phyloP scores from a whole-genome alignment of 2,113 vertebrate genomes.

The Brachypodius melanocephalos region DNA sequence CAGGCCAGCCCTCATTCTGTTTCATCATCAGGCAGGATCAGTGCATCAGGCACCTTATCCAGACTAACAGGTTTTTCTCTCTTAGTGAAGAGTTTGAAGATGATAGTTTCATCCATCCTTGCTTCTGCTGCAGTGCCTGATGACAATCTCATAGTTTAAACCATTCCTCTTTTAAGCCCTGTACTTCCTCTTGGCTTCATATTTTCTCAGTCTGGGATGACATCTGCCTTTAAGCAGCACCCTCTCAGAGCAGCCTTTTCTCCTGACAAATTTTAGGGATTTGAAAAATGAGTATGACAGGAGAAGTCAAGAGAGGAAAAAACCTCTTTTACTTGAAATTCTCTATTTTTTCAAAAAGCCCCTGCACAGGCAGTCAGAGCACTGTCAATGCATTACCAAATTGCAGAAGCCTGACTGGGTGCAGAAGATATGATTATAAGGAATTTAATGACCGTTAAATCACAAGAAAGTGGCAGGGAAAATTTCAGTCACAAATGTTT shows the following conservation, averaged over 20 bases:
- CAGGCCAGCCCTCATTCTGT: not conserved
- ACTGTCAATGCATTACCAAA: not conserved
- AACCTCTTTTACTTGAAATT: not conserved
- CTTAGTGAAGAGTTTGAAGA: not conserved
- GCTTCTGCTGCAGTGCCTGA: not conserved
- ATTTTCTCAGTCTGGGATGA: conserved; percentile 34
- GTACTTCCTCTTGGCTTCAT: conserved; percentile 22
- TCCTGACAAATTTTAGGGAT: not conserved
- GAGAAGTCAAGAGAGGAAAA: not conserved
- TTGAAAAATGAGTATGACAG: not conserved
- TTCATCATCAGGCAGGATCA: not conserved
- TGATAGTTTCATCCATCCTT: not conserved
- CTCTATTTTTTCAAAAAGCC: not conserved
- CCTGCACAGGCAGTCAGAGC: not conserved
- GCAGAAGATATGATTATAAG: not conserved
- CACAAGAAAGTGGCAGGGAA: not conserved
- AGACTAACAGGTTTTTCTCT: not conserved
- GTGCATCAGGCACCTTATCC: not conserved
- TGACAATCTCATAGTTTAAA: not conserved
- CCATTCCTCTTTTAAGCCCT: not conserved
- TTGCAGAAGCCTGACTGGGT: not conserved
- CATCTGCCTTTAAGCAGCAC: conserved; percentile 36
- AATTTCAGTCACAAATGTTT: not conserved
- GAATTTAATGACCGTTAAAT: not conserved
- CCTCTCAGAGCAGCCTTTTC: conserved; percentile 14